Percentiles rank a stretch among this genome's conserved stretches.
These are phyloP conservation scores for Ia io DNA, from an alignment of 2,113 vertebrate species.

Conservation along the genomic window DNA sequence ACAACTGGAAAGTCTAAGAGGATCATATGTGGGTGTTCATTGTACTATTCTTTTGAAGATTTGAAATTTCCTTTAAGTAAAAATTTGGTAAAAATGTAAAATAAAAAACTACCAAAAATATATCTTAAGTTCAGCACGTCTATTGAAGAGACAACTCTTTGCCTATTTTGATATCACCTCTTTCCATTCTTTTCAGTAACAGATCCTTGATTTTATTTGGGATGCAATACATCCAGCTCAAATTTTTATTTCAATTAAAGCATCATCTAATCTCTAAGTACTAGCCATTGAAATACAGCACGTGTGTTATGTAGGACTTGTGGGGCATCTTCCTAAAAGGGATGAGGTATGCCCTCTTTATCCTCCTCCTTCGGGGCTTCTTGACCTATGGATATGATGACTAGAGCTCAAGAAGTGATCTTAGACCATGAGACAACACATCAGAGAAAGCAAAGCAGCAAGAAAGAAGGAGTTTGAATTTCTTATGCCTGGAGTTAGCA, in stretches of 20 bases:
- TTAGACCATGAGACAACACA: not conserved
- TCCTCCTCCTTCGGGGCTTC: not conserved
- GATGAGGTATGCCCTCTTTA: not conserved
- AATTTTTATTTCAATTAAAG: not conserved
- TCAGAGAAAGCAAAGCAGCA: not conserved
- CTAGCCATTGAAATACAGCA: not conserved
- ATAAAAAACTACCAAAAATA: not conserved
- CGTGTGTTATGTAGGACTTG: not conserved
- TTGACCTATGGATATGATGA: not conserved
- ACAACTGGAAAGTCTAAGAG: not conserved
- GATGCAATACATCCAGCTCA: not conserved
- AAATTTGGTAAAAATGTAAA: not conserved
- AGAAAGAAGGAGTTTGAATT: not conserved
- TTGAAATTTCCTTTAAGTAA: not conserved
- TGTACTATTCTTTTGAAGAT: not conserved
- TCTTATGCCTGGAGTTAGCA: not conserved
- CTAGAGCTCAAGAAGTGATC: not conserved
- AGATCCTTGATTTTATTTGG: not conserved
- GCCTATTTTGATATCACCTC: not conserved
- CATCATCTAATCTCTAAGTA: not conserved
- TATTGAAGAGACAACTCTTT: not conserved
- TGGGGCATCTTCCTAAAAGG: not conserved
- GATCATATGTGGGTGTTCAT: not conserved
- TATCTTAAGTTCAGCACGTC: not conserved
- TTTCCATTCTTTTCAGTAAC: not conserved